These are phyloP conservation scores for Pandemis heparana DNA, from an alignment of 2,888 invertebrate genomes.

Conservation along the genomic window DNA sequence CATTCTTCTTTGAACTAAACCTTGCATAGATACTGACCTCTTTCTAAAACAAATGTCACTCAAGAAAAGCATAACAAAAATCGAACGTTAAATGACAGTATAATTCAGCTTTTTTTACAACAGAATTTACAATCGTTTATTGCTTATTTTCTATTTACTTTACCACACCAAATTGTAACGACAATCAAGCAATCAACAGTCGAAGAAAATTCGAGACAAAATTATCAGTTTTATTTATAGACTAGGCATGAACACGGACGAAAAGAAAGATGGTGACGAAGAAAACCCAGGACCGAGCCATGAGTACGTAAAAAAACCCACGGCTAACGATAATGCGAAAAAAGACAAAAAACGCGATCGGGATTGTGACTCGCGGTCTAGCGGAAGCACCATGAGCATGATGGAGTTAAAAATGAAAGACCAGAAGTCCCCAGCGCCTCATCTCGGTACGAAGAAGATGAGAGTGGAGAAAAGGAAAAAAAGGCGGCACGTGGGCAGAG, in stretches of 20 bases:
- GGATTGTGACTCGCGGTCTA: background rate
- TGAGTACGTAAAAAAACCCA: too few species aligned
- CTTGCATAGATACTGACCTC: background rate
- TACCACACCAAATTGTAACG: background rate
- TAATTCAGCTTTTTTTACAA: background rate
- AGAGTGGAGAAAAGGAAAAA: background rate
- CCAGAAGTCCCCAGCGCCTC: background rate
- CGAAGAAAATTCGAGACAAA: background rate
- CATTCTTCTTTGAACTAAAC: too few species aligned
- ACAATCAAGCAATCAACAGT: background rate
- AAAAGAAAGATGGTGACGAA: background rate
- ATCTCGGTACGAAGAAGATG: background rate
- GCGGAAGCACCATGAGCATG: background rate
- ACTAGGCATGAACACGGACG: background rate
- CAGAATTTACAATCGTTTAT: background rate
- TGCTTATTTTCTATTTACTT: background rate
- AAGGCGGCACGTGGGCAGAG: background rate
- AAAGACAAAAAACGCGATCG: background rate
- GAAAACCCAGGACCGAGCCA: background rate
- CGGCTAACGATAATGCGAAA: too few species aligned
- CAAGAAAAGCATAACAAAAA: background rate
- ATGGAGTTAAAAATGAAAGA: background rate
- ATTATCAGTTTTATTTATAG: background rate
- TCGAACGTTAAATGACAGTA: slow-evolving; percentile 3
- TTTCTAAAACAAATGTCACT: background rate